Percentiles rank a stretch among this genome's conserved stretches.
phyloP scores from a whole-genome alignment of 2,113 vertebrate species.

The Tetrao urogallus region DNA sequence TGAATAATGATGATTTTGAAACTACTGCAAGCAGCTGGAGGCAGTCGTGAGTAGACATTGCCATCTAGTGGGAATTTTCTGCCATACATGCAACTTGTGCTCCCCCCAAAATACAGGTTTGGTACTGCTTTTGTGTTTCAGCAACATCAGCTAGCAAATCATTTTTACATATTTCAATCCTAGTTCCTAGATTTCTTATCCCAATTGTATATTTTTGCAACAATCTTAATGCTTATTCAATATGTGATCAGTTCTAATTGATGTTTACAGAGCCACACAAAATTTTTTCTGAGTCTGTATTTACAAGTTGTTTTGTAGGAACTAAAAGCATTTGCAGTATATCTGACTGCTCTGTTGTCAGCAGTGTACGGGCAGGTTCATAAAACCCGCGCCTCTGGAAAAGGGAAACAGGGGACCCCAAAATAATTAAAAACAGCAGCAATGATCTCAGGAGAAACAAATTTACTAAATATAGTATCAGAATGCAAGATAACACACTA shows the following conservation, averaged over 20 bases:
- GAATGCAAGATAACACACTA: no score
- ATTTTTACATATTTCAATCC: not conserved
- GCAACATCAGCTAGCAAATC: not conserved
- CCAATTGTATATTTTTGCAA: not conserved
- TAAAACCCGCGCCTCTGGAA: no score
- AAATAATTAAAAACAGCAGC: no score
- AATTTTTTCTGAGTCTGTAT: not conserved
- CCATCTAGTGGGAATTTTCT: constrained; percentile 71
- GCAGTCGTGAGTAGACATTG: constrained; percentile 29
- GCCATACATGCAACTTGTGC: not conserved
- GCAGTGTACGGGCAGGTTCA: no score
- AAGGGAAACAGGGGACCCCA: no score
- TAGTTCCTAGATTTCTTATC: not conserved
- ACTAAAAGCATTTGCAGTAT: not conserved
- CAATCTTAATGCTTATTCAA: not conserved
- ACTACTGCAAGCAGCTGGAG: not conserved
- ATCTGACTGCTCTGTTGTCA: not conserved
- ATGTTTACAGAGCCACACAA: not conserved
- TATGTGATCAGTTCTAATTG: not conserved
- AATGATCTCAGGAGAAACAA: no score
- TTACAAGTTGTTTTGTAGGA: not conserved
- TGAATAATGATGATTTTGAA: not conserved
- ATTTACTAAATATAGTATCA: no score
- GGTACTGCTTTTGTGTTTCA: not conserved
- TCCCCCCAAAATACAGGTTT: not conserved